Percentiles rank a stretch among this genome's conserved stretches.
Conservation (phyloP, 1,140 invertebrate genomes). For the Drosophila bipectinata region DNA sequence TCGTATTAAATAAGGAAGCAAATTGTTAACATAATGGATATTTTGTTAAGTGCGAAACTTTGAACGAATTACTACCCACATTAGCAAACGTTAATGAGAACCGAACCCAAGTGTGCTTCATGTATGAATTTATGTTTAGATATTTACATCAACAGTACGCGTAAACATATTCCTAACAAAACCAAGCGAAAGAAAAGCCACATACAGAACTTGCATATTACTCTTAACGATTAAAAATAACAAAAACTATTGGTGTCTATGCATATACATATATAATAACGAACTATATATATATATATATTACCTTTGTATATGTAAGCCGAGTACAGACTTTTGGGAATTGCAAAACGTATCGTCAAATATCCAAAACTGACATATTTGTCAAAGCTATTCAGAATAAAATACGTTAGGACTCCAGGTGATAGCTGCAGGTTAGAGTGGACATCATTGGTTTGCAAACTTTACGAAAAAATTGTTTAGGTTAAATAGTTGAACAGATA, state of each 20-base stretch:
- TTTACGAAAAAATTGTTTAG: not conserved
- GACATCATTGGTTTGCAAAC: not conserved
- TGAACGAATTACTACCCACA: slow-evolving; percentile 43
- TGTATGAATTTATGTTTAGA: slow-evolving; percentile 82
- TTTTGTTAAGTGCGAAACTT: slow-evolving; percentile 63
- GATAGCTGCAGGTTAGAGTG: slow-evolving; percentile 46
- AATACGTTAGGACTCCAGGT: slow-evolving; percentile 49
- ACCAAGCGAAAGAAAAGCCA: slow-evolving; percentile 34
- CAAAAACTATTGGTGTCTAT: slow-evolving; percentile 72
- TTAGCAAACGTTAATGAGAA: slow-evolving; percentile 54
- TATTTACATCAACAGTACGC: slow-evolving; percentile 64
- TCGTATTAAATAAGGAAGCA: slow-evolving; percentile 36
- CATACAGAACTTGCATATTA: slow-evolving; percentile 62
- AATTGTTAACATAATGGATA: slow-evolving; percentile 69
- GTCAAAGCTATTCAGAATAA: slow-evolving; percentile 38
- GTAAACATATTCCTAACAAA: slow-evolving; percentile 56
- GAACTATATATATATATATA: slow-evolving; percentile 59
- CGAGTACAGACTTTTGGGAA: slow-evolving; percentile 75
- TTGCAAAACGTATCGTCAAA: slow-evolving; percentile 56
- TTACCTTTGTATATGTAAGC: slow-evolving; percentile 48
- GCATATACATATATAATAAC: slow-evolving; percentile 44
- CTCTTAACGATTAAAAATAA: slow-evolving; percentile 62
- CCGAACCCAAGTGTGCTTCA: slow-evolving; percentile 83
- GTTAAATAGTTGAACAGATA: not conserved
- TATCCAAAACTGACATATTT: slow-evolving; percentile 55